Base-by-base conservation (phyloP, 1,140 invertebrate species). In the Drosophila lacteicornis region DNA sequence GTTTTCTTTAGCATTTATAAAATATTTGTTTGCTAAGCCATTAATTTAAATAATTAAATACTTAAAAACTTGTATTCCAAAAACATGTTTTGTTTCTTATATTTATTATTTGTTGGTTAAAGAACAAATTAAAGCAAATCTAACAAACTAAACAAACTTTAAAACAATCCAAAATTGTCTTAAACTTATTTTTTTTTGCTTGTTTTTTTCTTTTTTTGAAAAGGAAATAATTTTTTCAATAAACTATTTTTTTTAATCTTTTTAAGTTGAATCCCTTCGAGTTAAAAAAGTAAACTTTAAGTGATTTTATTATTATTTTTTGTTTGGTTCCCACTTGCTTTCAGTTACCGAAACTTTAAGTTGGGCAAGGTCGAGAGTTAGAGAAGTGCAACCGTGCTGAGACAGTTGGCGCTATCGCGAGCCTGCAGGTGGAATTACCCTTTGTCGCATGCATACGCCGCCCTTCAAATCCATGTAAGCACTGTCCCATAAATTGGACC, bases 391-490 rank as follows among this genome's bases (percentile, higher is more conserved):
- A 53, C 22, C 27, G 38, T 38, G 4, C n/a, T 2, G 9, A 70
- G 51, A 42, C 50, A 47, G 51, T 63, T 19, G 63, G 25, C 45
- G 65, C 33, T 49, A 68, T 68, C 60, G 45, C 46, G 22, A 49
- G 43, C 25, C 68, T 53, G 46, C 47, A 74, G 33, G 43, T 59
- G 47, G 45, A 58, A 47, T 68, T 49, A 67, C 49, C n/a, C 53
- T 47, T 50, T 75, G 70, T 60, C 68, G 73, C 74, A 90, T 88
- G 85, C 84, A 84, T 90, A 88, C 80, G 62, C 62, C 78, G 61
- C 85, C 84, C 47, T 88, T 84, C 42, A 84, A 75, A 70, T 81
- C 80, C 85, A 84, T 53, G 84, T 88, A 88, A 81, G 85, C 73
- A 65, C 17, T 15, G n/a, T 43, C 9, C 53, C 40, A 49, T 63